phyloP scores from a whole-genome alignment of 2,888 invertebrate species.

The Cantharis lateralis region DNA sequence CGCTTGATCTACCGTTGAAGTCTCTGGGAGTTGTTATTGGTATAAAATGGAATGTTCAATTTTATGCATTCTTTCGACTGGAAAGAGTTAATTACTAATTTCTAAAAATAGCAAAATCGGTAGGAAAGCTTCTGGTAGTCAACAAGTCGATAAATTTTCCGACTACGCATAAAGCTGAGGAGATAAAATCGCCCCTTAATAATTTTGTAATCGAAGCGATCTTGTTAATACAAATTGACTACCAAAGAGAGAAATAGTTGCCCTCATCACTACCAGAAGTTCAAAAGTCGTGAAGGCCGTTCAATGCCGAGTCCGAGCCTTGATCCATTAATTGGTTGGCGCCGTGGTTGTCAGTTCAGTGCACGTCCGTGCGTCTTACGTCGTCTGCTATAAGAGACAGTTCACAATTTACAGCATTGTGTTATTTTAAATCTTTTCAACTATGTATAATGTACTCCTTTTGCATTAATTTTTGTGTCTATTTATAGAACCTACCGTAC shows the following conservation, averaged over 20 bases:
- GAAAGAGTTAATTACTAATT: not conserved
- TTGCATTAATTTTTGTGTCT: slow-evolving; percentile 12
- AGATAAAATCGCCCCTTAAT: not conserved
- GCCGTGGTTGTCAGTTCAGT: slow-evolving; percentile 29
- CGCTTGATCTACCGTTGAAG: not conserved
- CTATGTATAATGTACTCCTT: not conserved
- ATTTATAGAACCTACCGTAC: slow-evolving; percentile 5
- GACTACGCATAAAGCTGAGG: not conserved
- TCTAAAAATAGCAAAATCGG: not conserved
- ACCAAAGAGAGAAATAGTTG: not conserved
- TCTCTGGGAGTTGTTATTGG: not conserved
- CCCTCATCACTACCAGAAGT: slow-evolving; percentile 28
- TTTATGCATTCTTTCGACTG: not conserved
- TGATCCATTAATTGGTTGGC: slow-evolving; percentile 35
- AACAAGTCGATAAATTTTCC: not conserved
- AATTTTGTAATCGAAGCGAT: not conserved
- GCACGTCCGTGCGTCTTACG: slow-evolving; percentile 22
- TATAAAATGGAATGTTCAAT: not conserved
- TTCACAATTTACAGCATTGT: slow-evolving; percentile 17
- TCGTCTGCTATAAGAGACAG: slow-evolving; percentile 15
- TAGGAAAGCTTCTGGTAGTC: not conserved
- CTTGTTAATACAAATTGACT: not conserved
- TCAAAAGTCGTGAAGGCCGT: slow-evolving; percentile 38
- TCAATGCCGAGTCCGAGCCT: slow-evolving; percentile 36
- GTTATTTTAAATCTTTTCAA: slow-evolving; percentile 17